These are phyloP conservation scores for Catharus ustulatus DNA, from an alignment of 2,797 vertebrate genomes.

Conservation along the genomic window DNA sequence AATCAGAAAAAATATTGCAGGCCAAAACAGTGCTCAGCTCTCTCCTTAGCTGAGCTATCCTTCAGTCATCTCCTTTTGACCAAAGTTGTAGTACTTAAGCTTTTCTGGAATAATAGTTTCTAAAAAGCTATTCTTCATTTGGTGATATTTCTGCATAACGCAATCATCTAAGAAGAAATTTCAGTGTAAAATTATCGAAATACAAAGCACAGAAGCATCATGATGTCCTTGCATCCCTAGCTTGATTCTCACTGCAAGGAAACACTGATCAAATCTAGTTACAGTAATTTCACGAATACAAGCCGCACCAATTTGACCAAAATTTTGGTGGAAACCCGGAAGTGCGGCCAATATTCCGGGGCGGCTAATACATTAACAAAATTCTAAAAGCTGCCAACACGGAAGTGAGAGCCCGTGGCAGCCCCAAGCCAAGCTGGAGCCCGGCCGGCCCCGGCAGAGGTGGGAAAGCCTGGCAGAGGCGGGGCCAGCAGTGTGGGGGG, in stretches of 20 bases:
- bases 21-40: neutral
- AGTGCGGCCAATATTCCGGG: too few relatives aligned
- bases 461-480: too few relatives aligned
- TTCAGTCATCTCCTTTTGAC: neutral
- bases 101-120: neutral
- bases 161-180: neutral
- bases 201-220: neutral
- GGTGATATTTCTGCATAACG: neutral
- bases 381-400: too few relatives aligned
- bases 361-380: too few relatives aligned
- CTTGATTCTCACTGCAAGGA: neutral
- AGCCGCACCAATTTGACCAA: too few relatives aligned
- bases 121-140: neutral
- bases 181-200: neutral
- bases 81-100: neutral
- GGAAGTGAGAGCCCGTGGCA: too few relatives aligned
- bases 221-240: neutral
- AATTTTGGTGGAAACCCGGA: too few relatives aligned
- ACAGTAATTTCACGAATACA: too few relatives aligned
- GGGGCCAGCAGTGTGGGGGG: too few relatives aligned
- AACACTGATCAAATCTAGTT: neutral
- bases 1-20: neutral
- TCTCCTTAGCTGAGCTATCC: neutral
- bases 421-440: too few relatives aligned
- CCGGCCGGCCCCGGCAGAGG: too few relatives aligned